Evolutionary conservation across 1,140 invertebrate species (phyloP).

Genomic region (Trichonephila clavipes): DNA sequence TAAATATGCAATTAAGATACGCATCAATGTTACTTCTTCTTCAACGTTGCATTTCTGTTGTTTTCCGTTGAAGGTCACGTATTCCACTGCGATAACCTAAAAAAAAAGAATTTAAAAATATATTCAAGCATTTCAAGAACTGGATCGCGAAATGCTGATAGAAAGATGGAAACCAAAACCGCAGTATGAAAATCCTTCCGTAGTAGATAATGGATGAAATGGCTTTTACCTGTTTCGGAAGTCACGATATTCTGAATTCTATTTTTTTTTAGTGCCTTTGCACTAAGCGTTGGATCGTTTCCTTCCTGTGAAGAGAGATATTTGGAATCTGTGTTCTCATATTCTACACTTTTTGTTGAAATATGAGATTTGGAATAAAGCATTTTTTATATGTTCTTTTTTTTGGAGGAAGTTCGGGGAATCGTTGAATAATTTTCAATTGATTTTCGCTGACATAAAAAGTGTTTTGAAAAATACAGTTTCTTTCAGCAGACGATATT

Average conservation of each 20-base stretch:
- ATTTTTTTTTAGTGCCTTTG: neutral
- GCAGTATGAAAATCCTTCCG: neutral
- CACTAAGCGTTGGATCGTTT: neutral
- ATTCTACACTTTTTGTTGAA: neutral
- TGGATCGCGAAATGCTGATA: neutral
- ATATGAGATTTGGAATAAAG: neutral
- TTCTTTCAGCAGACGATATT: neutral
- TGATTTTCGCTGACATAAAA: neutral
- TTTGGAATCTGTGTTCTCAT: neutral
- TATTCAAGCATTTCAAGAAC: neutral
- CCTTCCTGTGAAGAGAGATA: neutral
- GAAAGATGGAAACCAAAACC: neutral
- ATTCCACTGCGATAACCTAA: too few relatives aligned
- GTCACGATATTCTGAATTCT: neutral
- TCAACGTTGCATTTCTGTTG: too few relatives aligned
- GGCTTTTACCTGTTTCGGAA: constrained; percentile 34
- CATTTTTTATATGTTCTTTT: neutral
- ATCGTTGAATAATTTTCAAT: neutral
- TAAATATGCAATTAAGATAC: too few relatives aligned
- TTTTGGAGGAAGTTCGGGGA: neutral
- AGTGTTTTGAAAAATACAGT: neutral
- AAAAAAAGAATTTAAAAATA: neutral
- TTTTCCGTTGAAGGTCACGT: neutral
- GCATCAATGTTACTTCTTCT: too few relatives aligned
- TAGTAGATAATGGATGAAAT: neutral